Evolutionary conservation across 1,140 invertebrate genomes (phyloP), one percentile per base, ranked within the genome.

Genomic region (Holcopasites calliopsidis): DNA sequence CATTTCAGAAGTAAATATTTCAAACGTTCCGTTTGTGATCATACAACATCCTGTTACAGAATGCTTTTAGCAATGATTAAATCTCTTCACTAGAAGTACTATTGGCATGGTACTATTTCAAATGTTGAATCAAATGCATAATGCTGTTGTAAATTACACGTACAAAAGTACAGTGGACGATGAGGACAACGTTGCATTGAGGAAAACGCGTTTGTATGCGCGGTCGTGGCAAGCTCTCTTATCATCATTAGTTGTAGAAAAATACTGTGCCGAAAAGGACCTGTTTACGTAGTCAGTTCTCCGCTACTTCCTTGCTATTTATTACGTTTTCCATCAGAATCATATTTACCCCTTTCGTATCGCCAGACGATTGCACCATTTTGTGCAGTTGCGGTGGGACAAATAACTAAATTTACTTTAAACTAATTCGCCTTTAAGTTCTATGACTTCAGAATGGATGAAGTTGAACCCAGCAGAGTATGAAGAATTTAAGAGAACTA

Each of bases 381-480:
- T 87, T 92, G 89, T 35, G 94, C 94, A 21, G 92, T 95, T 16
- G 92, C 93, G 23, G 92, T 92, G 35, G 93, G 94, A 18, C 94
- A 95, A 80, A 91, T 91, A 79, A 92, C n/a, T 94, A 16, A 95
- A 95, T 85, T 93, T 95, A 77, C 93, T n/a, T n/a, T n/a, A n/a
- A n/a, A n/a, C n/a, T n/a, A n/a, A n/a, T n/a, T n/a, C n/a, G n/a
- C n/a, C n/a, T 52, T 50, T 28, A 40, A 81, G 72, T 11, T 76
- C 60, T 2, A 76, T 80, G 77, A 76, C 7, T 7, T 18, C 72
- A 5, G n/a, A 42, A 38, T 21, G 40, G 16, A 13, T 81, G 65
- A 81, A 80, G 3, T 26, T 66, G 13, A 31, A 8, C 26, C 52
- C 60, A 54, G 13, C 40, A 0, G 72, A 81, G 5, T 81, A 81